These are phyloP conservation scores for Protobothrops mucrosquamatus DNA, from an alignment of 2,113 vertebrate species.

Conservation along the genomic window DNA sequence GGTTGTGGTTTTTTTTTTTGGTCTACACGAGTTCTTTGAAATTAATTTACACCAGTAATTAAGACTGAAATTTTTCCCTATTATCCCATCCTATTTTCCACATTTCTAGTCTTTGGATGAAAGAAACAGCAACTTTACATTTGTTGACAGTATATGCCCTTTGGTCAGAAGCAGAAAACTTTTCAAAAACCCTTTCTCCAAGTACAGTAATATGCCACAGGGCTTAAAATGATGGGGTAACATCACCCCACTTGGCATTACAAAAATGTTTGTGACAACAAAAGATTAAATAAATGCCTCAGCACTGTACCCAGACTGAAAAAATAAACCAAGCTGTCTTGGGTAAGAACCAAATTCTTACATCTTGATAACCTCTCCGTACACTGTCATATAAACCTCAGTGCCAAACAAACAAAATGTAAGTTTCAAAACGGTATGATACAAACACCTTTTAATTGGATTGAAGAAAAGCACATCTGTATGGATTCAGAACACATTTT, in stretches of 20 bases:
- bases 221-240: constrained; percentile 56
- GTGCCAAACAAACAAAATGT: constrained; percentile 61
- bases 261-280: constrained; percentile 65
- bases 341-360: constrained; percentile 46
- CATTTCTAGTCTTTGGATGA: constrained; percentile 73
- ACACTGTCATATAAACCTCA: constrained; percentile 61
- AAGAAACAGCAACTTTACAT: constrained; percentile 70
- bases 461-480: constrained; percentile 65
- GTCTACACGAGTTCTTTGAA: constrained; percentile 71
- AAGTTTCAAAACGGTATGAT: constrained; percentile 60
- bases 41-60: constrained; percentile 68
- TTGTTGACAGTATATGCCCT: constrained; percentile 74
- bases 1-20: constrained; percentile 65
- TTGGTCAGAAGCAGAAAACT: constrained; percentile 80
- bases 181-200: constrained; percentile 63
- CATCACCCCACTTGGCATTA: constrained; percentile 53
- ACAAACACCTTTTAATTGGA: constrained; percentile 67
- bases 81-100: constrained; percentile 37
- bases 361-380: constrained; percentile 46
- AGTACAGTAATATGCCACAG: constrained; percentile 60
- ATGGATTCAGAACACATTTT: constrained; percentile 71
- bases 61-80: constrained; percentile 57
- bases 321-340: constrained; percentile 52
- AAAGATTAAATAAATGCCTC: constrained; percentile 57
- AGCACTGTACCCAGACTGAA: constrained; percentile 57